Base-by-base conservation (phyloP, 2,888 invertebrate species). In the Pelosia muscerda region DNA sequence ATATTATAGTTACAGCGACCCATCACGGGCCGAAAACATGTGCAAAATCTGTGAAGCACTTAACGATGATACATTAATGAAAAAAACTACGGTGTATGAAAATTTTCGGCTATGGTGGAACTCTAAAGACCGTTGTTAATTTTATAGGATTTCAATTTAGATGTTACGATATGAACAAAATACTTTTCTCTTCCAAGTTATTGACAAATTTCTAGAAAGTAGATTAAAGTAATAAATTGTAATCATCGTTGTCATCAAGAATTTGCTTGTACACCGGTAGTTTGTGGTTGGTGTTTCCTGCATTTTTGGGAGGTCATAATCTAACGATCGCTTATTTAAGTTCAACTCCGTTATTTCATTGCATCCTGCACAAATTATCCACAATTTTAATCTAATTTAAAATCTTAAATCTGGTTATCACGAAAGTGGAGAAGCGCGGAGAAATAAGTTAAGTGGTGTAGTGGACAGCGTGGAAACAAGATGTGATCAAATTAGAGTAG, bases 11-110 rank as follows among this genome's bases (percentile, higher is more conserved):
- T 93, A 87, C 73, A 76, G 78, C 6, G 81, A 88, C 13, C 86
- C 91, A 0, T 71, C 76, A 1, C 19, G 4, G 0, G 62, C 61
- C 0, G 87, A 88, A 19, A 89, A 89, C 59, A 83, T 92, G 0
- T 93, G 93, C 71, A 73, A 79, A 0, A 58, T 93, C 6, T 93
- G 93, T 61, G 84, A 84, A 31, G 91, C 91, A 0, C 74, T 93
- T 0, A 88, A 92, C 67, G 79, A 90, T 53, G 72, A 72, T 26
- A 69, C 72, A 0, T 75, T 79, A 69, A 58, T 87, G 63, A 63
- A 82, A n/a, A 80, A 68, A 22, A 71, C 49, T 1, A 82, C 81
- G 2, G 72, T 78, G 22, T 90, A 92, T 22, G 61, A 81, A 0
- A 59, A 89, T 2, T 92, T 93, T 61, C 84, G 92, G 28, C 60